Base-by-base conservation (phyloP, 2,888 invertebrate species). In the Tortrix viridana region DNA sequence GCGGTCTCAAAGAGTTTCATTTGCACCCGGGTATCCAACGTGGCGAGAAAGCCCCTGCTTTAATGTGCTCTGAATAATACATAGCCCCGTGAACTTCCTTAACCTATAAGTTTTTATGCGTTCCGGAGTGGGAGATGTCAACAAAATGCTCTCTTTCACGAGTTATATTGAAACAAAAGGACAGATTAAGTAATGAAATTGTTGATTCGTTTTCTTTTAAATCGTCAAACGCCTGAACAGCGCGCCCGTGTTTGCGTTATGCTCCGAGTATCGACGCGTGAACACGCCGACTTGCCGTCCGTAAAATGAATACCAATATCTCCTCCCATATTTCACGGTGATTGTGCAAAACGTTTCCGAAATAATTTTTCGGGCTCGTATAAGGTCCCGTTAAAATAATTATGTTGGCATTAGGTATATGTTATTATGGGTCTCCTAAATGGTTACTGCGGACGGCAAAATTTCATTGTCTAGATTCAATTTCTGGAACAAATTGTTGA, bases 61-160 rank as follows among this genome's bases (percentile, higher is more conserved):
- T 75, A 76, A 77, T 75, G 72, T 75, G 62, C 65, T 59, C 64
- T 74, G 76, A 74, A 77, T 77, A 75, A 78, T 74, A 70, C 69
- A 77, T 76, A 26, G 60, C 65, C 67, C 69, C 60, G 67, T 68
- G 69, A 74, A 69, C 66, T 70, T 66, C 58, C 60, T 65, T 54
- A 53, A 16, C 38, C 41, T 54, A 23, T 43, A 32, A 53, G 48
- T 44, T 53, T 26, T 52, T 49, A 41, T 32, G 52, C 52, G 46
- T 32, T 60, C 44, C 44, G 16, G 37, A 49, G 23, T 52, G 46
- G 50, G 16, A 38, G 37, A 46, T 22, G 38, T 22, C 22, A 32
- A 19, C 2, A 50, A 3, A 38, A 18, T 47, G 46, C 46, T 57
- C 18, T 56, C 41, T 9, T 20, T 57, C 14, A 47, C 57, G 23